Evolutionary conservation across 2,888 invertebrate genomes (phyloP).

Genomic region (Rhaphigaster nebulosa): DNA sequence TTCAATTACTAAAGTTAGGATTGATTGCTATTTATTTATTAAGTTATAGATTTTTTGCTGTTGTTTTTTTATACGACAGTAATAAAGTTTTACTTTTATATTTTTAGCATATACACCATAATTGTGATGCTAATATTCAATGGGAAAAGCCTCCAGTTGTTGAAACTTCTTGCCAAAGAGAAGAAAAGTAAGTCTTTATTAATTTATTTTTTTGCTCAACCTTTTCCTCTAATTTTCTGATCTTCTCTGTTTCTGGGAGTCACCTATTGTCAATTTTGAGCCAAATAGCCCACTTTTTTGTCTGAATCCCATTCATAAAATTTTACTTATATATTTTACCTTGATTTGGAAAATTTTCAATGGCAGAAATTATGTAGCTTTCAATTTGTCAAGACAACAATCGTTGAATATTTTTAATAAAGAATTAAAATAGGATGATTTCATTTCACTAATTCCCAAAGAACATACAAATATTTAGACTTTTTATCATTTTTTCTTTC

Average conservation of each 20-base stretch:
- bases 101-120: conserved; percentile 66
- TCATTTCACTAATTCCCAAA: too few relatives aligned
- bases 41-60: background rate
- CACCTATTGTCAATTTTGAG: background rate
- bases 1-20: background rate
- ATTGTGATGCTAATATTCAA: conserved; percentile 66
- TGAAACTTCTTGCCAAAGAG: conserved; percentile 63
- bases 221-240: background rate
- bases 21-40: background rate
- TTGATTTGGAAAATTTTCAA: background rate
- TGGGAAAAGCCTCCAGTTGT: conserved; percentile 66
- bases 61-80: too few relatives aligned
- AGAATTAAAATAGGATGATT: too few relatives aligned
- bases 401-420: too few relatives aligned
- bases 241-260: background rate
- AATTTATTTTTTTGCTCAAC: background rate
- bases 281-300: background rate
- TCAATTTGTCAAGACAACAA: background rate
- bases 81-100: conserved; percentile 65
- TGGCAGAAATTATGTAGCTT: background rate
- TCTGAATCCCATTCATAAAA: background rate
- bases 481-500: background rate
- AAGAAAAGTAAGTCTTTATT: conserved; percentile 67
- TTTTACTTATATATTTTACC: background rate
- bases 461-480: background rate